A percentile compares a stretch with the other conserved stretches of the same genome.
phyloP scores from a whole-genome alignment of 2,888 invertebrate genomes.

The Microctonus aethiopoides region DNA sequence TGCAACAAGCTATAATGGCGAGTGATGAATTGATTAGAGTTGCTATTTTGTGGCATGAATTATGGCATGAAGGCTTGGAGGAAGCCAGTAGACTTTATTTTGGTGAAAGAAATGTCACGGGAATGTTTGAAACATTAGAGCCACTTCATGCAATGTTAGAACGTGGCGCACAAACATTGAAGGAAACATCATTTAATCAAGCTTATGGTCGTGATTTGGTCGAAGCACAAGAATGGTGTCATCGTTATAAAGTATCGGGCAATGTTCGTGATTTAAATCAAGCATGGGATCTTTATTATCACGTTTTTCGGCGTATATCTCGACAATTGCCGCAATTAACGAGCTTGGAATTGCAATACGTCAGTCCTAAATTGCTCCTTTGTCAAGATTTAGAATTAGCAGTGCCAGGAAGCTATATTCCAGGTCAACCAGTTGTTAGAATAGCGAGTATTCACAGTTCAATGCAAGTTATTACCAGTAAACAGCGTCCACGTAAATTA shows the following conservation, averaged over 20 bases:
- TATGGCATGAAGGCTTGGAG: constrained; percentile 98
- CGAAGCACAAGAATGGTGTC: constrained; percentile 97
- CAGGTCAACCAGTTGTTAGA: constrained; percentile 87
- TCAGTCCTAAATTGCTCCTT: constrained; percentile 89
- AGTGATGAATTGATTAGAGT: constrained; percentile 97
- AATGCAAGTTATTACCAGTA: constrained; percentile 96
- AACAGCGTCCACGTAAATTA: constrained; percentile 95
- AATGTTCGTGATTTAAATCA: constrained; percentile 93
- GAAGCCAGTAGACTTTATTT: constrained; percentile 95
- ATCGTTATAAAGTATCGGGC: constrained; percentile 85
- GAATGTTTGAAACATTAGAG: constrained; percentile 96
- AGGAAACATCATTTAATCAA: constrained; percentile 96
- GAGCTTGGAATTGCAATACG: constrained; percentile 92
- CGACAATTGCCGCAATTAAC: constrained; percentile 93
- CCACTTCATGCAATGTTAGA: constrained; percentile 95
- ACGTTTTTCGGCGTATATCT: constrained; percentile 96
- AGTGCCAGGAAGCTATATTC: constrained; percentile 97
- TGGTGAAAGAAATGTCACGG: constrained; percentile 94
- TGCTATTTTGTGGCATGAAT: constrained; percentile 99
- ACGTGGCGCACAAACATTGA: constrained; percentile 92
- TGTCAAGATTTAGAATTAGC: constrained; percentile 95
- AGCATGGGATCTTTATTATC: constrained; percentile 99
- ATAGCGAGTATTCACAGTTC: constrained; percentile 92
- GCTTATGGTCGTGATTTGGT: constrained; percentile 94
- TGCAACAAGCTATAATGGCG: constrained; percentile 96